A percentile compares a stretch with the other conserved stretches of the same genome.
These are phyloP conservation scores for Tigriopus japonicus DNA, from an alignment of 1,140 invertebrate genomes.

Conservation along the genomic window DNA sequence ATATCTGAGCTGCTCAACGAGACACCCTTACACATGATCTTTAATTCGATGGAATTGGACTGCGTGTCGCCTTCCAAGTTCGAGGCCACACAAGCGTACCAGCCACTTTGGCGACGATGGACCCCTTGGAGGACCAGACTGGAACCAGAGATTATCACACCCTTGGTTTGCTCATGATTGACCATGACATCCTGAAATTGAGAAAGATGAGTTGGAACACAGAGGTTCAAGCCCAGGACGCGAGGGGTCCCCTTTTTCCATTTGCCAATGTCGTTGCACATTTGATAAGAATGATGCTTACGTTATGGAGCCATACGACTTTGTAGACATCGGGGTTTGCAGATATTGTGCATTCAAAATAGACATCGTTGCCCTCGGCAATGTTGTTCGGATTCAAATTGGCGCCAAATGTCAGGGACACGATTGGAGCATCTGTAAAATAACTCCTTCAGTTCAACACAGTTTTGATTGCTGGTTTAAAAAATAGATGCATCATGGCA, in stretches of 20 bases:
- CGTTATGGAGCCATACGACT: conserved; percentile 27
- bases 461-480: too few species aligned
- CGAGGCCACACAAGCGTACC: conserved; percentile 17
- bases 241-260: too few species aligned
- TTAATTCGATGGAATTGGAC: conserved; percentile 15
- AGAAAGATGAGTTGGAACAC: too few species aligned
- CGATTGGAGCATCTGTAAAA: conserved; percentile 56
- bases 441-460: neutral
- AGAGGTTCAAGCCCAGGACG: too few species aligned
- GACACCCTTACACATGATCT: conserved; percentile 18
- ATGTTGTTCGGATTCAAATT: conserved; percentile 63
- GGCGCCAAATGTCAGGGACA: conserved; percentile 55
- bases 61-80: conserved; percentile 18
- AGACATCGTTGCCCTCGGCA: conserved; percentile 30
- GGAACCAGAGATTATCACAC: conserved; percentile 16
- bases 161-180: conserved; percentile 3
- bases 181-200: neutral
- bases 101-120: conserved; percentile 15
- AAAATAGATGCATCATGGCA: too few species aligned
- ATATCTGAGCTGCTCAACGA: neutral
- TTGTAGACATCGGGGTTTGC: conserved; percentile 28
- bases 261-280: too few species aligned
- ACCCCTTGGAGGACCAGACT: conserved; percentile 17
- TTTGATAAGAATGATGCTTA: conserved; percentile 18
- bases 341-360: conserved; percentile 30